Percentiles rank a stretch among this genome's conserved stretches.
phyloP scores from a whole-genome alignment of 2,113 vertebrate species.

The Macquaria australasica region DNA sequence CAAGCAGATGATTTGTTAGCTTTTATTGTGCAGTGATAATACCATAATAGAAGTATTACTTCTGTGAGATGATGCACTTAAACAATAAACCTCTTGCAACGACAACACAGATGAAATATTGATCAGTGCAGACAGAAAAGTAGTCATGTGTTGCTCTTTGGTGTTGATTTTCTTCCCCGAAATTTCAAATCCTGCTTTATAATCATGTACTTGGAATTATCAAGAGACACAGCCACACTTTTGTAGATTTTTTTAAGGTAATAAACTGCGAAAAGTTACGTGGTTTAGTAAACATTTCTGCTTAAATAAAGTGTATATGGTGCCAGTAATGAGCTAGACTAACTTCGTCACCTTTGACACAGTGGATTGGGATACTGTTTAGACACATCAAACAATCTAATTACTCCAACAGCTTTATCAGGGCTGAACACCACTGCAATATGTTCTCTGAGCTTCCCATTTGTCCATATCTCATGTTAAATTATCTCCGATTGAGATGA shows the following conservation, averaged over 20 bases:
- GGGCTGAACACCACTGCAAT: slow-evolving; percentile 47
- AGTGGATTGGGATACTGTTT: slow-evolving; percentile 36
- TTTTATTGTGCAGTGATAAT: slow-evolving; percentile 41
- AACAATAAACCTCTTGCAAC: slow-evolving; percentile 23
- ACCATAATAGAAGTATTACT: slow-evolving; percentile 13
- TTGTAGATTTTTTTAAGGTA: neutral
- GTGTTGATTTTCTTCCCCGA: neutral
- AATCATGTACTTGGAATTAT: neutral
- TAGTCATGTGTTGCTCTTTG: slow-evolving; percentile 3
- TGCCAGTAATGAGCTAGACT: slow-evolving; percentile 25
- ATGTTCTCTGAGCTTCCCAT: slow-evolving; percentile 50
- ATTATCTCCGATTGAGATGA: slow-evolving; percentile 63
- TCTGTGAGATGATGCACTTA: slow-evolving; percentile 22
- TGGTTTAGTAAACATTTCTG: slow-evolving; percentile 12
- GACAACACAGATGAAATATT: slow-evolving; percentile 36
- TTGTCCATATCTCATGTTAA: slow-evolving; percentile 59
- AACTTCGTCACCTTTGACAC: slow-evolving; percentile 59
- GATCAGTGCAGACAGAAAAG: slow-evolving; percentile 18
- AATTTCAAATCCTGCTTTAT: neutral
- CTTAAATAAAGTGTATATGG: slow-evolving; percentile 2
- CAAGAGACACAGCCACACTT: neutral
- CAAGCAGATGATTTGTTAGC: slow-evolving; percentile 44
- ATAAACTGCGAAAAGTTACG: neutral
- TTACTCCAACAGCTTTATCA: slow-evolving; percentile 61
- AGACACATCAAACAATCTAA: slow-evolving; percentile 64